A percentile compares a stretch with the other conserved stretches of the same genome.
Evolutionary conservation across 2,797 vertebrate genomes (phyloP).

Genomic region (Lindbergichthys nudifrons): DNA sequence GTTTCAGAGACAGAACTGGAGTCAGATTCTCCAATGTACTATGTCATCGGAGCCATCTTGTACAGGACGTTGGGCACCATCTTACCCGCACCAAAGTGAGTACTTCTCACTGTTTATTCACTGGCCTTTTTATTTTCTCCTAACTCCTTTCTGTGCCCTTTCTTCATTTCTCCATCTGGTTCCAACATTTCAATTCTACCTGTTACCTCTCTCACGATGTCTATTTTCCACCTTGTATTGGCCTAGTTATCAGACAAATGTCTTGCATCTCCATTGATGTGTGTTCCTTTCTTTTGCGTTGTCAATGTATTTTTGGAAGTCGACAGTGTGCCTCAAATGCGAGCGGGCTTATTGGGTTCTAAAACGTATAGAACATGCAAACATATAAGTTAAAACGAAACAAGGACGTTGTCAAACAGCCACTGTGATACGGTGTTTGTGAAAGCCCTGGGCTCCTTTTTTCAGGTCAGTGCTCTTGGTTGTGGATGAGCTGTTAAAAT

Average conservation of each 20-base stretch:
- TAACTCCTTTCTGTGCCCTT: constrained; percentile 30
- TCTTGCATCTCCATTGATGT: constrained; percentile 34
- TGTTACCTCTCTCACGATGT: constrained; percentile 22
- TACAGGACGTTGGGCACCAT: constrained; percentile 94
- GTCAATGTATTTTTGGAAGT: constrained; percentile 42
- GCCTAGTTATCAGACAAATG: constrained; percentile 44
- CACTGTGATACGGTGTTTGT: constrained; percentile 56
- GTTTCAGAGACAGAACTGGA: constrained; percentile 88
- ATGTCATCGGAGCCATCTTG: constrained; percentile 95
- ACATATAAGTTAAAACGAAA: constrained; percentile 51
- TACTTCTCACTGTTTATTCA: constrained; percentile 5
- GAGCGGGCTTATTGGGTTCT: constrained; percentile 36
- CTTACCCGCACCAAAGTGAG: constrained; percentile 93
- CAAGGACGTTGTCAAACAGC: constrained; percentile 54
- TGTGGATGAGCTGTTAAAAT: constrained; percentile 68
- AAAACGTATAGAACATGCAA: constrained; percentile 43
- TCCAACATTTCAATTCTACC: constrained; percentile 31
- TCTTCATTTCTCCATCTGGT: constrained; percentile 40
- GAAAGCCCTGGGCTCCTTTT: constrained; percentile 60
- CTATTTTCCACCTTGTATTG: constrained; percentile 14
- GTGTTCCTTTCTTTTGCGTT: constrained; percentile 25
- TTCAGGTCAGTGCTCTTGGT: constrained; percentile 79
- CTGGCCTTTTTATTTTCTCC: constrained; percentile 6
- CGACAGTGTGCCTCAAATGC: constrained; percentile 16
- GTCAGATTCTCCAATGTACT: constrained; percentile 86